phyloP scores from a whole-genome alignment of 2,797 vertebrate genomes.

The Hoplostethus atlanticus region DNA sequence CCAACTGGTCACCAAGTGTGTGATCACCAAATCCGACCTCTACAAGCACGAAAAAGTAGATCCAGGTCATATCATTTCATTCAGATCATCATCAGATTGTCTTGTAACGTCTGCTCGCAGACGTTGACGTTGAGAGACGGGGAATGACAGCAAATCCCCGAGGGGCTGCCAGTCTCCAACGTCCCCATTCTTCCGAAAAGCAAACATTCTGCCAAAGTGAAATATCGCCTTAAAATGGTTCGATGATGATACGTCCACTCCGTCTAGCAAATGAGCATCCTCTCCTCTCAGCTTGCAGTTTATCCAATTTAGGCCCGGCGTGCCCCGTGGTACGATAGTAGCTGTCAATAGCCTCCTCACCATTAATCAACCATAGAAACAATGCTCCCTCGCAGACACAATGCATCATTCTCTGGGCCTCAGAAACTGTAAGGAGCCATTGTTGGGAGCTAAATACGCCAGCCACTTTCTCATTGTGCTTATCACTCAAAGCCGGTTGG shows the following conservation, averaged over 20 bases:
- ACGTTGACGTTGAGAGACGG: slow-evolving; percentile 47
- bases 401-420: slow-evolving; percentile 56
- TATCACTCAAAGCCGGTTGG: slow-evolving; percentile 75
- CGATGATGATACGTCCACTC: slow-evolving; percentile 55
- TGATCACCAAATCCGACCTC: slow-evolving; percentile 21
- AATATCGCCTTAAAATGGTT: slow-evolving; percentile 27
- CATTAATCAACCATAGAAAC: slow-evolving; percentile 73
- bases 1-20: too few relatives aligned
- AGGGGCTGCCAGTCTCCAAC: slow-evolving; percentile 33
- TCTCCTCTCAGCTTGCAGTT: slow-evolving; percentile 41
- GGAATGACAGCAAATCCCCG: slow-evolving; percentile 45
- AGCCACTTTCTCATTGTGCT: slow-evolving; percentile 59
- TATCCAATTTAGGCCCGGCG: slow-evolving; percentile 57
- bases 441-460: slow-evolving; percentile 65
- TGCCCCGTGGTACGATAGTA: slow-evolving; percentile 49
- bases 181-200: slow-evolving; percentile 43
- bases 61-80: slow-evolving; percentile 41
- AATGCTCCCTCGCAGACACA: slow-evolving; percentile 67
- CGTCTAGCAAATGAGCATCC: slow-evolving; percentile 50
- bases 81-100: slow-evolving; percentile 40
- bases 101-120: slow-evolving; percentile 50
- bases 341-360: slow-evolving; percentile 56
- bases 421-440: slow-evolving; percentile 52
- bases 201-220: slow-evolving; percentile 41
- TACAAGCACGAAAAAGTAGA: slow-evolving; percentile 19